Evolutionary conservation across 2,888 invertebrate species (phyloP).

Genomic region (Gibbula magus): DNA sequence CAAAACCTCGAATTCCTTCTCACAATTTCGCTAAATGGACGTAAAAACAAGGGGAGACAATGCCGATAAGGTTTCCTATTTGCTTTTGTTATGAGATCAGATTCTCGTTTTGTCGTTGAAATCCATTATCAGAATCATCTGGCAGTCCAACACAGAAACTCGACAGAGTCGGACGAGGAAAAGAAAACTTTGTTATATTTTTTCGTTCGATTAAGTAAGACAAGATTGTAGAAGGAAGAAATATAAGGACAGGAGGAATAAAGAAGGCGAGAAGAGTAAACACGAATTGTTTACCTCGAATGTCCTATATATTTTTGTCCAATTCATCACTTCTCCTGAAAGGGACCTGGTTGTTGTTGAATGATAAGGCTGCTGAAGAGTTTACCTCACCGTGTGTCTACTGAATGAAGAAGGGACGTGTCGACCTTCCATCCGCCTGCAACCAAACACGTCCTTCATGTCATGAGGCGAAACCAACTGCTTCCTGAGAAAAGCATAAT

Average conservation of each 20-base stretch:
- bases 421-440: no score
- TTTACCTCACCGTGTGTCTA: no score
- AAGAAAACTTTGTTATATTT: slow-evolving; percentile 3
- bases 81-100: slow-evolving; percentile 10
- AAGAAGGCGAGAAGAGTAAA: background rate
- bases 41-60: background rate
- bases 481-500: no score
- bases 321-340: background rate
- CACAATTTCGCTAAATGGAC: background rate
- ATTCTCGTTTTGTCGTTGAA: slow-evolving; percentile 11
- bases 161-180: background rate
- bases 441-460: no score
- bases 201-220: background rate
- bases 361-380: background rate
- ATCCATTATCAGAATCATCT: background rate
- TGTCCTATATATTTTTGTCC: background rate
- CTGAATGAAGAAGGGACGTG: no score
- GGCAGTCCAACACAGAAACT: background rate
- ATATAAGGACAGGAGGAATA: background rate
- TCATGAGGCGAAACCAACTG: no score
- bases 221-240: background rate
- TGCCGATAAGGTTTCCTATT: background rate
- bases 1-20: background rate
- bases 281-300: background rate
- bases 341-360: background rate